Evolutionary conservation across 2,888 invertebrate genomes (phyloP), one percentile per base, ranked within the genome.

Genomic region (Himalopsyche tibetana): DNA sequence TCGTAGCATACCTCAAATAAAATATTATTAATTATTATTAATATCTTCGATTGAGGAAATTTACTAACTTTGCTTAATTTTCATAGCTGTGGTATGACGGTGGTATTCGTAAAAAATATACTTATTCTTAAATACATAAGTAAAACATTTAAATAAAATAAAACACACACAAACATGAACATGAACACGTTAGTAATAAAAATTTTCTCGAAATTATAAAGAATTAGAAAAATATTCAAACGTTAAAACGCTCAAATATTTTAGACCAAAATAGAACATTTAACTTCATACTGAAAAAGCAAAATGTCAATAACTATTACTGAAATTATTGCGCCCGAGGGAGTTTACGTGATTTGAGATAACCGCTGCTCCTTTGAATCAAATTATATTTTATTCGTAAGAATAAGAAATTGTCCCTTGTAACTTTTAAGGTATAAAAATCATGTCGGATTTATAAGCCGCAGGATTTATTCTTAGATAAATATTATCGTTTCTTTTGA

Each of bases 381-480:
- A 74, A 74, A 74, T 74, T 74, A 74, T 74, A 38, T 74, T 74
- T 74, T 74, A 74, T 74, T 74, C 74, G 74, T 36, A 74, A 36
- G 74, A 74, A 74, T 74, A 74, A 74, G 74, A 74, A 51, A 51
- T 51, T 38, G 28, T 74, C 51, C 45, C n/a, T 45, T 80, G 45
- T 42, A 40, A 80, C 51, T 15, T 80, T 45, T n/a, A 40, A 80
- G 19, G 80, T 80, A 51, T 80, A 80, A 45, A 45, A 45, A 80
- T 80, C 80, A 80, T 80, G 45, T 80, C 51, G 45, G 80, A 45
- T 80, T 42, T 80, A 80, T 80, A 74, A 74, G 74, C 74, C 74
- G 19, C 74, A 15, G 74, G 74, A 74, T 74, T 74, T 74, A 74
- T 74, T 3, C 74, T 38, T 36, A 74, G 74, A 74, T 74, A 74